Percentiles rank a stretch among this genome's conserved stretches.
phyloP scores from a whole-genome alignment of 1,140 invertebrate species.

The Paraescarpia echinospica region DNA sequence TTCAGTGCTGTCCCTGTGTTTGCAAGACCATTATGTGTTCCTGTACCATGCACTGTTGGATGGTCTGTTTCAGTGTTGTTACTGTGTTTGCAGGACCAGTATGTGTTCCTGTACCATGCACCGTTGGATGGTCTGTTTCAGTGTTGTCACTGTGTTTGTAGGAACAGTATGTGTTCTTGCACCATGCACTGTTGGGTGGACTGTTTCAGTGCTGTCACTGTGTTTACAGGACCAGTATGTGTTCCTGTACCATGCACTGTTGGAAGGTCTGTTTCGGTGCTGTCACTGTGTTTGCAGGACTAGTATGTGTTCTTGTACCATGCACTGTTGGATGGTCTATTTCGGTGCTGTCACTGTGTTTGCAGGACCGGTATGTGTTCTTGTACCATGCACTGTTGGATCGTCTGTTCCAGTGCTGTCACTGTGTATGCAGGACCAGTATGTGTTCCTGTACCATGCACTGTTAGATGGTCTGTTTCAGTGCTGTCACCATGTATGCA shows the following conservation, averaged over 20 bases:
- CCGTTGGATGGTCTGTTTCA: too few species aligned
- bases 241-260: not conserved
- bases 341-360: not conserved
- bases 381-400: not conserved
- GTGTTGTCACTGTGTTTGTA: too few species aligned
- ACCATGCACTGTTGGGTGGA: not conserved
- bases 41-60: not conserved
- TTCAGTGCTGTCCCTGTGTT: not conserved
- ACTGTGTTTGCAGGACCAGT: not conserved
- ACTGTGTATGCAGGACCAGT: not conserved
- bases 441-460: not conserved
- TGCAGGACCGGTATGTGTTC: not conserved
- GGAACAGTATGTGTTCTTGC: too few species aligned
- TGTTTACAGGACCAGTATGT: not conserved
- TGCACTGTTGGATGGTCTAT: not conserved
- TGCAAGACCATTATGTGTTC: not conserved
- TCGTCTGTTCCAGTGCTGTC: not conserved
- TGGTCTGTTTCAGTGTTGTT: not conserved
- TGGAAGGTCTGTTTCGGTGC: not conserved
- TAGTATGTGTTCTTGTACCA: not conserved
- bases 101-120: not conserved
- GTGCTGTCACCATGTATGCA: not conserved
- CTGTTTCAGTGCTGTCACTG: not conserved
- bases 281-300: not conserved
- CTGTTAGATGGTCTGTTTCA: not conserved